These are phyloP conservation scores for Apeira syringaria DNA, from an alignment of 2,888 invertebrate species.

Conservation along the genomic window DNA sequence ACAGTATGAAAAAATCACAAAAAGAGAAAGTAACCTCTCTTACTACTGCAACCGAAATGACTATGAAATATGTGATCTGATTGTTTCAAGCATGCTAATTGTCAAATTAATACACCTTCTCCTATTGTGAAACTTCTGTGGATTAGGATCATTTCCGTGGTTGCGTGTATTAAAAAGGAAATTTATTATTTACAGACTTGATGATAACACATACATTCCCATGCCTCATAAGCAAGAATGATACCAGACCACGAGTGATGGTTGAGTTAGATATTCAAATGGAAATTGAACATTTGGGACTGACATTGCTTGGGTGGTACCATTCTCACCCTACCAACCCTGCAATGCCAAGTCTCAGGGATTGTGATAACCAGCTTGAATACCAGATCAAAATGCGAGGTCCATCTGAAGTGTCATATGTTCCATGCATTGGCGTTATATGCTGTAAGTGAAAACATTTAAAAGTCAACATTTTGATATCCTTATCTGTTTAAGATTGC, in stretches of 20 bases:
- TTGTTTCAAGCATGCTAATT: too few relatives aligned
- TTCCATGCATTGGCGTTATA: slow-evolving; percentile 96
- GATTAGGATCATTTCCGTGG: too few relatives aligned
- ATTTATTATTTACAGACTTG: slow-evolving; percentile 87
- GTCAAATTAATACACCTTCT: too few relatives aligned
- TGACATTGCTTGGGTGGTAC: slow-evolving; percentile 96
- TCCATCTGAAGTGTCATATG: slow-evolving; percentile 94
- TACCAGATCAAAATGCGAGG: slow-evolving; percentile 98
- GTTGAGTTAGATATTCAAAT: slow-evolving; percentile 93
- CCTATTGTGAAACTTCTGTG: too few relatives aligned
- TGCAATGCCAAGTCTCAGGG: slow-evolving; percentile 93
- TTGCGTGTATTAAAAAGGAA: too few relatives aligned
- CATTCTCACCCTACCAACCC: slow-evolving; percentile 96
- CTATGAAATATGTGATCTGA: too few relatives aligned
- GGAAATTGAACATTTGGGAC: slow-evolving; percentile 91
- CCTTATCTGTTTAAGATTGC: too few relatives aligned
- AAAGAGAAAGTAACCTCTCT: too few relatives aligned
- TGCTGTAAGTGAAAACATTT: slow-evolving; percentile 87
- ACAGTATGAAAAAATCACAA: too few relatives aligned
- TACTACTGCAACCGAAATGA: too few relatives aligned
- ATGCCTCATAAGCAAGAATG: slow-evolving; percentile 91
- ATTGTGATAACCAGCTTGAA: slow-evolving; percentile 96
- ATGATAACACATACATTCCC: slow-evolving; percentile 95
- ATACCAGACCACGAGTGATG: slow-evolving; percentile 89
- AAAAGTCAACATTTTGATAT: not conserved